Conservation (phyloP, 2,888 invertebrate species). For the Machimus rusticus region DNA sequence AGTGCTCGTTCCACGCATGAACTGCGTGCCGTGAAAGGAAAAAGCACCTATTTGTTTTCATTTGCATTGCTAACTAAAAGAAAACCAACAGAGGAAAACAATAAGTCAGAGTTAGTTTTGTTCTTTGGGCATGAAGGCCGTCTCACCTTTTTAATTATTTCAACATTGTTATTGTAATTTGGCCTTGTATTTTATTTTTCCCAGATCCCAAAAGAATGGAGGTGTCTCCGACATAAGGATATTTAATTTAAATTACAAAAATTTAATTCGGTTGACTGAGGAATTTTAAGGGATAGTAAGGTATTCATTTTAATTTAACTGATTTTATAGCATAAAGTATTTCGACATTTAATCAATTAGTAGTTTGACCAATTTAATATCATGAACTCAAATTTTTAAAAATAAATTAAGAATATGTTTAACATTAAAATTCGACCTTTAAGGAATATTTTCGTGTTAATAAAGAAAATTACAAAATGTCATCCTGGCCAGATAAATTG, state of each 20-base stretch:
- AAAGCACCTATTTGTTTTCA: background rate
- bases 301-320: too few relatives aligned
- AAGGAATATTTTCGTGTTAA: too few relatives aligned
- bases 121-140: background rate
- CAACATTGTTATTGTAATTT: background rate
- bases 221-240: background rate
- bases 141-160: background rate
- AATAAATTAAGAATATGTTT: too few relatives aligned
- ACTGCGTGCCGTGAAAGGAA: background rate
- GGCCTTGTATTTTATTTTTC: background rate
- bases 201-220: background rate
- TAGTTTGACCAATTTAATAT: too few relatives aligned
- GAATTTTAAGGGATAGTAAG: background rate
- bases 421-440: too few relatives aligned
- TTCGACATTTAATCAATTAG: too few relatives aligned
- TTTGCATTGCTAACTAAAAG: background rate
- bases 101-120: background rate
- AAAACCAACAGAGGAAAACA: background rate
- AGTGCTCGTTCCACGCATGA: background rate
- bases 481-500: too few relatives aligned
- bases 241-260: background rate
- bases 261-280: background rate
- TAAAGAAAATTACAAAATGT: too few relatives aligned
- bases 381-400: too few relatives aligned
- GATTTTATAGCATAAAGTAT: too few relatives aligned